Conservation (phyloP, 2,797 vertebrate species). For the Malacoctenus gilli region DNA sequence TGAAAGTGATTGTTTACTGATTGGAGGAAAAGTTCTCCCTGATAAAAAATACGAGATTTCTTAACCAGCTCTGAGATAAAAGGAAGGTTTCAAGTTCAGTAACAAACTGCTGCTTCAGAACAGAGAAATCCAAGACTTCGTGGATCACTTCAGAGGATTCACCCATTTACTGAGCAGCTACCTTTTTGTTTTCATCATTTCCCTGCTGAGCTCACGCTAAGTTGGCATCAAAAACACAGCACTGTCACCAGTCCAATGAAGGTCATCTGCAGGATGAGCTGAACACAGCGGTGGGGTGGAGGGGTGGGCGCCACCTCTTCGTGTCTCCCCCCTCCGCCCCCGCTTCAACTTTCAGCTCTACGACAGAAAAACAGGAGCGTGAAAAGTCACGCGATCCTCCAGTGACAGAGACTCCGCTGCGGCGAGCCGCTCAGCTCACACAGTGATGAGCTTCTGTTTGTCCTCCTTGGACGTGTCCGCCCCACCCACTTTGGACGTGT, state of each 20-base stretch:
- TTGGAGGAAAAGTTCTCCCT: neutral
- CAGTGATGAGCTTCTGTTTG: slow-evolving; percentile 82
- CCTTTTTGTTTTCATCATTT: too few relatives aligned
- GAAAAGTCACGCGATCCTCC: too few relatives aligned
- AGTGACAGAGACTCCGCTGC: too few relatives aligned
- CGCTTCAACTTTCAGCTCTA: too few relatives aligned
- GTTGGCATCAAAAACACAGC: neutral
- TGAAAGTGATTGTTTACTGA: neutral
- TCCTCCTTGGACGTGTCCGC: slow-evolving; percentile 61
- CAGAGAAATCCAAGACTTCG: slow-evolving; percentile 15
- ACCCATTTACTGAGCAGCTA: slow-evolving; percentile 18
- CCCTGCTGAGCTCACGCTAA: too few relatives aligned
- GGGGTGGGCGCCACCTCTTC: too few relatives aligned
- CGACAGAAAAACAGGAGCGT: neutral
- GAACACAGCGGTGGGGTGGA: too few relatives aligned
- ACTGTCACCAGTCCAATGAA: neutral
- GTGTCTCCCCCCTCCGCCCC: too few relatives aligned
- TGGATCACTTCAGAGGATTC: slow-evolving; percentile 17
- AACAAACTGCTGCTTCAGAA: neutral
- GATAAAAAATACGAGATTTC: slow-evolving; percentile 13
- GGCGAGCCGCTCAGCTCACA: slow-evolving; percentile 79
- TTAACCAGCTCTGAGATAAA: neutral
- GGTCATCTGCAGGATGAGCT: neutral
- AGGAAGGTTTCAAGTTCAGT: neutral
- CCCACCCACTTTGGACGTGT: slow-evolving; percentile 83